These are phyloP conservation scores for Pangasianodon gigas DNA, from an alignment of 2,113 vertebrate species.

Conservation along the genomic window DNA sequence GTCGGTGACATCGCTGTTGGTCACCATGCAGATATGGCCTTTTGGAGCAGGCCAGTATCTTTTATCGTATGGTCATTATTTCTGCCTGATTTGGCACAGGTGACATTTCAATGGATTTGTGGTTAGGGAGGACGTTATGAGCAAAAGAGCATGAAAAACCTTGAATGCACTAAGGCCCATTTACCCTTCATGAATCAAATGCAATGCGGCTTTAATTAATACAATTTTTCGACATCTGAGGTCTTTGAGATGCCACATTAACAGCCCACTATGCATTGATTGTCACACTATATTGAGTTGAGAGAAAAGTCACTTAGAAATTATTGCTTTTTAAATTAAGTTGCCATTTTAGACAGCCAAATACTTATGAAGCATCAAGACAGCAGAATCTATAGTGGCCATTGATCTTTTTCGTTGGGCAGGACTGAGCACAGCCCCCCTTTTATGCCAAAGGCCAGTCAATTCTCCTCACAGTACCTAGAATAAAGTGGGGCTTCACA, in stretches of 20 bases:
- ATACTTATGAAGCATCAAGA: slow-evolving; percentile 78
- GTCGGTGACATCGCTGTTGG: neutral
- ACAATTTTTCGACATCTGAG: slow-evolving; percentile 67
- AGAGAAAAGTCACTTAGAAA: slow-evolving; percentile 76
- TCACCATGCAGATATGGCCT: slow-evolving; percentile 36
- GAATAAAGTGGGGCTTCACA: slow-evolving; percentile 76
- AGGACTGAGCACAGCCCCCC: slow-evolving; percentile 63
- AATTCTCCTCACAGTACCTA: slow-evolving; percentile 71
- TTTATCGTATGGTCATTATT: slow-evolving; percentile 36
- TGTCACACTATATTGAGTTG: slow-evolving; percentile 71
- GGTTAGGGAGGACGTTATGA: slow-evolving; percentile 10
- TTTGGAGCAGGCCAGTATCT: slow-evolving; percentile 2
- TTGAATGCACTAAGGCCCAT: slow-evolving; percentile 4
- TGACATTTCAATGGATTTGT: slow-evolving; percentile 47
- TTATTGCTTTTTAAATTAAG: slow-evolving; percentile 82
- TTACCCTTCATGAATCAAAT: slow-evolving; percentile 60
- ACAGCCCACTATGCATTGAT: slow-evolving; percentile 71
- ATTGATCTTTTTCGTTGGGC: slow-evolving; percentile 72
- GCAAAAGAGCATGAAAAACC: slow-evolving; percentile 31
- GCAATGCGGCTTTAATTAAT: slow-evolving; percentile 74
- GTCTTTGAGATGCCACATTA: slow-evolving; percentile 71
- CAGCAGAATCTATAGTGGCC: slow-evolving; percentile 76
- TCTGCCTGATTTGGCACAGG: slow-evolving; percentile 29
- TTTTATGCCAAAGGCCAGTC: slow-evolving; percentile 72
- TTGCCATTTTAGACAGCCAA: slow-evolving; percentile 79